phyloP scores from a whole-genome alignment of 35 echinoderm and acorn worm genomes.

The Lytechinus variegatus region DNA sequence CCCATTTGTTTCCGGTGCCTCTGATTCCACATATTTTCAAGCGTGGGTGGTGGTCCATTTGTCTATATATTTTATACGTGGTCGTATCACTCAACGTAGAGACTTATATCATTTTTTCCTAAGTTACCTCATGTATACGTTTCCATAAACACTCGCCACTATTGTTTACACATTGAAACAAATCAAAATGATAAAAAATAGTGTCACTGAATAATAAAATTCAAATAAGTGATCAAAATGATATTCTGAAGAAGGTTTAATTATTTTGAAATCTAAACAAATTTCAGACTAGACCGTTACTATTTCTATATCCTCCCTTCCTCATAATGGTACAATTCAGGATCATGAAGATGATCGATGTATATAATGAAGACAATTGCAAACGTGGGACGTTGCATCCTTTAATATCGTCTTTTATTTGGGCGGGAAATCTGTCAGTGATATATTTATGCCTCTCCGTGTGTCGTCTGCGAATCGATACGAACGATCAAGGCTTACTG shows the following conservation, averaged over 20 bases:
- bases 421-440: neutral
- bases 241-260: too few relatives aligned
- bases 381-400: neutral
- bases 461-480: constrained; percentile 8
- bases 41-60: neutral
- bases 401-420: constrained; percentile 15
- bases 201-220: neutral
- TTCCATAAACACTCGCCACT: neutral
- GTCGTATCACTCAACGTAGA: neutral
- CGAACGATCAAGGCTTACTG: neutral
- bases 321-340: too few relatives aligned
- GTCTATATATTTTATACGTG: neutral
- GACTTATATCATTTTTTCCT: neutral
- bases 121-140: neutral
- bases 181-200: neutral
- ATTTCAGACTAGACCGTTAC: too few relatives aligned
- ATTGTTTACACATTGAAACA: neutral
- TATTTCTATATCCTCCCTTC: too few relatives aligned
- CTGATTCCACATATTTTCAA: neutral
- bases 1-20: neutral
- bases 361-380: too few relatives aligned
- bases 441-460: neutral
- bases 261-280: too few relatives aligned
- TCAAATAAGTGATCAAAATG: too few relatives aligned
- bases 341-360: too few relatives aligned